Evolutionary conservation across 2,797 vertebrate species (phyloP), one percentile per base, ranked within the genome.

Genomic region (Schizothorax lantsangensis): DNA sequence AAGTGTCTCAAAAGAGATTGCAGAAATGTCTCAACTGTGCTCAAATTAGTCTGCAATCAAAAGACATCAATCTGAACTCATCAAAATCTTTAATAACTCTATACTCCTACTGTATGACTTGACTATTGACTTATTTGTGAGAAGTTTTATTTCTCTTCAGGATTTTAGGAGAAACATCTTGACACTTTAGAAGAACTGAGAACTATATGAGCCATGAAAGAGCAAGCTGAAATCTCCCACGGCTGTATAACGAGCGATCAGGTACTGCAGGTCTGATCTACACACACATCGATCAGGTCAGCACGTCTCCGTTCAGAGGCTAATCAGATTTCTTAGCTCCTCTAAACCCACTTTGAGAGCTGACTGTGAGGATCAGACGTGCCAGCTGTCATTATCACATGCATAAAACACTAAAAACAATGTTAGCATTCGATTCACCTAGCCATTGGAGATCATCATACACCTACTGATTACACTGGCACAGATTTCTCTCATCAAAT

Each of bases 241-340:
- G 23, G 7, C 5, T 6, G 74, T 15, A 45, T 21, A 23, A 57
- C 5, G 73, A 21, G 45, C 1, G 30, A 17, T 15, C 57, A 45
- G 54, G 38, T 62, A 15, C 62, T 30, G 5, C 23, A 38, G 33
- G 21, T 82, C 26, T 54, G 66, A 52, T 71, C 47, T 38, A 36
- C 47, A n/a, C 9, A 69, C 19, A 4, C 21, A 72, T 94, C 93
- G 93, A 93, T 93, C 93, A 94, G 94, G 95, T 95, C 94, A 95
- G 93, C 87, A 90, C 94, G 92, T 93, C 93, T 92, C 92, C 92
- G 93, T 92, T 93, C 92, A 90, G 91, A 90, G 91, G 95, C 93
- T 97, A 97, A 97, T 98, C 97, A 97, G 96, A 96, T 97, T 97
- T 96, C 94, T 96, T 94, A 95, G 94, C 94, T 93, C 94, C 94